Base-by-base conservation (phyloP, 2,888 invertebrate species). In the Agelastica alni region DNA sequence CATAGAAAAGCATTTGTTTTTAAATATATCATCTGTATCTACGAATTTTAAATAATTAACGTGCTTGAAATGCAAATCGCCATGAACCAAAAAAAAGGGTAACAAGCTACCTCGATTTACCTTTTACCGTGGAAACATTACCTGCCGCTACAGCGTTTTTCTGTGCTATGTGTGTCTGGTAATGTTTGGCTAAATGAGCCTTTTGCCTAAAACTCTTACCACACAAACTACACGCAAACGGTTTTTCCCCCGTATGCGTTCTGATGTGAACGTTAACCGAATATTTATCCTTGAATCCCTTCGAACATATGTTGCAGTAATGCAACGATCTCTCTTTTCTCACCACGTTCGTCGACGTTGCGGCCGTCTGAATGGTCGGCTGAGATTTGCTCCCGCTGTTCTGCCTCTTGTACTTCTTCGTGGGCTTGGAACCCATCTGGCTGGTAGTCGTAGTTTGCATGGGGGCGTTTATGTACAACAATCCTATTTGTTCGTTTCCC, bases 171-270 rank as follows among this genome's bases (percentile, higher is more conserved):
- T 94, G 94, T 58, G 93, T 94, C 80, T 93, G 93, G 74, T 93
- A 92, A 78, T 94, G 93, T 75, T 94, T 94, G 56, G 93, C 93
- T 66, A 94, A 80, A 70, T 94, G 93, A 1, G 93, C 93, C 73
- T 94, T 94, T 76, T 94, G 93, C 42, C 93, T 83, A 79, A 94
- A 94, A 71, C 91, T 91, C 76, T 93, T 95, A 60, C 93, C 93
- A 75, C 98, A 98, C 52, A 96, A 83, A 12, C 89, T 89, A 76
- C 98, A 98, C 26, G 91, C 85, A 77, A 98, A 98, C 0, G 98
- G 97, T 73, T 98, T 97, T 77, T 98, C 97, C 0, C 96, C 97
- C 0, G 97, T 97, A 75, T 98, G 98, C 17, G 97, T 97, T 66
- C 97, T 83, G 65, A 97, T 93, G 77, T 98, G 98, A 39, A 97